Evolutionary conservation across 2,113 vertebrate species (phyloP), one percentile per base, ranked within the genome.

Genomic region (Gallinago undulata): DNA sequence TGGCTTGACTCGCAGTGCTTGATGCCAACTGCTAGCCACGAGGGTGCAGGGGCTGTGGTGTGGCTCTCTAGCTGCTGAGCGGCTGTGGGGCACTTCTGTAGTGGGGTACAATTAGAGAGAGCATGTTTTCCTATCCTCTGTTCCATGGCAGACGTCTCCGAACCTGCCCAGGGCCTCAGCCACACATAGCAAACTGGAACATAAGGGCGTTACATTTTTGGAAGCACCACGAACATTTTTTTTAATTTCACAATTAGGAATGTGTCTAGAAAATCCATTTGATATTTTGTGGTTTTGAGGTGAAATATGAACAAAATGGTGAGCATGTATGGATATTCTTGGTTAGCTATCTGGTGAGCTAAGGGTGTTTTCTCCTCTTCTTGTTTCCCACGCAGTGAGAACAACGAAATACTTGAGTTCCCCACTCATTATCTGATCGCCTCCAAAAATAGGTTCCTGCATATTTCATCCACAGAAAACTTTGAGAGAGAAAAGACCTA

Each of bases 181-280:
- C 27, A 64, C 30, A 8, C 0, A 1, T 17, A 64, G 57, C 0
- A 0, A 78, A 25, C 5, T 2, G 4, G 10, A 70, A 24, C 3
- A 37, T 27, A 68, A 64, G 62, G 8, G 3, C 0, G 0, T 33
- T 37, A 55, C 11, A 5, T 35, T 74, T 90, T 45, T 47, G 33
- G 74, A 92, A 91, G 81, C 17, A 45, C 9, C 18, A 12, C 81
- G 2, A 10, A 28, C 9, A 63, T 56, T 43, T 67, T 84, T 94
- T 57, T 43, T 11, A 37, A 21, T 64, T 45, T 55, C 28, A 27
- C 5, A 60, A 22, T 63, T 87, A 69, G 70, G n/a, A 95, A 35
- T 28, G 27, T 19, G 10, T 73, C 72, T 57, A 24, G 48, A 79
- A 95, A 91, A 82, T 51, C 23, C 37, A 76, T 72, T 66, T 85